Evolutionary conservation across 1,140 invertebrate genomes (phyloP).

Genomic region (Calliopsis andreniformis): DNA sequence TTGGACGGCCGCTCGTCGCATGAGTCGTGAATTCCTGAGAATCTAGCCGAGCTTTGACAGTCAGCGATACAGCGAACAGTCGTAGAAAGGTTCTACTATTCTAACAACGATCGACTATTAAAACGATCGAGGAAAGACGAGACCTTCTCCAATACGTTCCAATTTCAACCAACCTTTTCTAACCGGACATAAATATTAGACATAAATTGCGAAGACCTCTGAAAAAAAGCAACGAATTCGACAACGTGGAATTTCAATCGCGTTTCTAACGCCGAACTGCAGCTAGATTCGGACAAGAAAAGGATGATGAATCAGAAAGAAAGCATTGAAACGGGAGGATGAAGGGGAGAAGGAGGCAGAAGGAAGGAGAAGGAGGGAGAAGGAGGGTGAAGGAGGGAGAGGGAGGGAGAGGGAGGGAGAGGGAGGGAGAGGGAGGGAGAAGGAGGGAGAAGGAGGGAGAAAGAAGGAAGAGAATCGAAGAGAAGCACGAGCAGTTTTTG

Average conservation of each 20-base stretch:
- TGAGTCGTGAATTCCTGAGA: conserved; percentile 79
- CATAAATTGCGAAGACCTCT: not conserved
- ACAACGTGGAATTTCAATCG: not conserved
- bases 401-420: conserved; percentile 15
- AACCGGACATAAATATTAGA: too few relatives aligned
- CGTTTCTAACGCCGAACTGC: conserved; percentile 27
- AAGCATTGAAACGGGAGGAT: too few relatives aligned
- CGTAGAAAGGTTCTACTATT: conserved; percentile 60
- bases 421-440: conserved; percentile 17
- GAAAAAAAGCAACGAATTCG: too few relatives aligned
- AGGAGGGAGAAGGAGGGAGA: not conserved
- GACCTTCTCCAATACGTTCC: too few relatives aligned
- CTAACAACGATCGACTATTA: conserved; percentile 58
- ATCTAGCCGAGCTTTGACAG: conserved; percentile 64
- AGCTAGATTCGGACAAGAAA: not conserved
- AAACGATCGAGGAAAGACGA: conserved; percentile 22
- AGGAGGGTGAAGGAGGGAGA: conserved; percentile 2
- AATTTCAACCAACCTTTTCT: too few relatives aligned
- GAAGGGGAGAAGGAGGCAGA: not conserved
- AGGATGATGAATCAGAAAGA: not conserved
- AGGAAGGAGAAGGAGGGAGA: conserved; percentile 16
- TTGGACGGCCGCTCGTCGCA: conserved; percentile 73
- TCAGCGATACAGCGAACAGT: conserved; percentile 31
- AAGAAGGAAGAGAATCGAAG: conserved; percentile 35
- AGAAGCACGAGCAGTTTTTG: conserved; percentile 54